Percentiles rank a stretch among this genome's conserved stretches.
phyloP scores from a whole-genome alignment of 92 coral and sea anemone species.

The Anthopleura xanthogrammica region DNA sequence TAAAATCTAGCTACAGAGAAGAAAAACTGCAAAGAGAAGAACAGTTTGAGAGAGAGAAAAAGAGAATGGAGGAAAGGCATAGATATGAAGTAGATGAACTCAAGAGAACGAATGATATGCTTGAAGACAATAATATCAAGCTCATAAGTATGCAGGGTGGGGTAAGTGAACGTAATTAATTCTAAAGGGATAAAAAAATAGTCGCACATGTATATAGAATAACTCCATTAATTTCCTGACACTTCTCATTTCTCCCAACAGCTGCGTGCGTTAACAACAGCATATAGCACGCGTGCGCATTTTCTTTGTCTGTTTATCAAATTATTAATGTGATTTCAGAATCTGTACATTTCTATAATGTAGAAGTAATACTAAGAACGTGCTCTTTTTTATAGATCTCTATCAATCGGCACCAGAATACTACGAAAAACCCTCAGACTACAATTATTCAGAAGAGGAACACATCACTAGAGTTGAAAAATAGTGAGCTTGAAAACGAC shows the following conservation, averaged over 20 bases:
- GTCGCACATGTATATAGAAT: too few relatives aligned
- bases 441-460: conserved; percentile 19
- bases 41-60: conserved; percentile 75
- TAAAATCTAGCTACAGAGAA: conserved; percentile 53
- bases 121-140: conserved; percentile 20
- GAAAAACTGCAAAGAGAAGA: conserved; percentile 61
- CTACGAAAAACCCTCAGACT: not conserved
- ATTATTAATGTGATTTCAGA: too few relatives aligned
- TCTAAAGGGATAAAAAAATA: too few relatives aligned
- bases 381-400: not conserved
- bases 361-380: not conserved
- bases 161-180: conserved; percentile 34
- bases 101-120: conserved; percentile 38
- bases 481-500: conserved; percentile 44
- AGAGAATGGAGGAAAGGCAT: conserved; percentile 60
- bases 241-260: too few relatives aligned
- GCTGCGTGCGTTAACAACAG: too few relatives aligned
- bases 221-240: not conserved
- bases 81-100: conserved; percentile 51
- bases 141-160: not conserved
- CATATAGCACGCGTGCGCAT: not conserved
- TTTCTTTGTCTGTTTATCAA: too few relatives aligned
- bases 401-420: not conserved
- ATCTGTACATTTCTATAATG: not conserved
- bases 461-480: conserved; percentile 29